phyloP scores from a whole-genome alignment of 2,113 vertebrate species.

The Pseudorasbora parva region DNA sequence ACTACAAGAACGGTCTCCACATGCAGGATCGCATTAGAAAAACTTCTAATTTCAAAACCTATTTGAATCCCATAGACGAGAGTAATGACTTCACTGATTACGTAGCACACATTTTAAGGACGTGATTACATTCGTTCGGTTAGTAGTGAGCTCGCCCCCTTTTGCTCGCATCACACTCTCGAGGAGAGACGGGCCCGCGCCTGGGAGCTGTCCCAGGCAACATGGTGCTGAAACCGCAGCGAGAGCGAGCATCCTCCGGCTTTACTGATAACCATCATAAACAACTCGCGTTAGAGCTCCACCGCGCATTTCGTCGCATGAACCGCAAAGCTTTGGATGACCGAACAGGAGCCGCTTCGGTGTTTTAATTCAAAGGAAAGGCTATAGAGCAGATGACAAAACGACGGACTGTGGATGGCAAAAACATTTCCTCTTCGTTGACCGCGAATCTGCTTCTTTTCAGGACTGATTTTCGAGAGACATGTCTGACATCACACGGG shows the following conservation, averaged over 20 bases:
- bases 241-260: conserved; percentile 30
- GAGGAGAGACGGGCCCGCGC: conserved; percentile 54
- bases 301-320: conserved; percentile 8
- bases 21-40: background rate
- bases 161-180: conserved; percentile 49
- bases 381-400: background rate
- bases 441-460: background rate
- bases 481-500: conserved; percentile 1
- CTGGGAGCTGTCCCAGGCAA: conserved; percentile 66
- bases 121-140: background rate
- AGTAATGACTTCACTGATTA: background rate
- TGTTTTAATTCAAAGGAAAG: conserved; percentile 1
- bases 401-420: background rate
- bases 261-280: conserved; percentile 3
- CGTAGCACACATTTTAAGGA: background rate
- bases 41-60: background rate
- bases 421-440: conserved; percentile 23
- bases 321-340: conserved; percentile 1
- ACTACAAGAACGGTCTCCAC: background rate
- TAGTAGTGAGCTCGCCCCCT: conserved; percentile 40
- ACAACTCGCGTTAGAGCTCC: background rate
- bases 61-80: background rate
- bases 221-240: conserved; percentile 66
- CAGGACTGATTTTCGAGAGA: conserved; percentile 20
- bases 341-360: background rate